A percentile compares a stretch with the other conserved stretches of the same genome.
Conservation (phyloP, 2,797 vertebrate species). For the Xenentodon cancila region DNA sequence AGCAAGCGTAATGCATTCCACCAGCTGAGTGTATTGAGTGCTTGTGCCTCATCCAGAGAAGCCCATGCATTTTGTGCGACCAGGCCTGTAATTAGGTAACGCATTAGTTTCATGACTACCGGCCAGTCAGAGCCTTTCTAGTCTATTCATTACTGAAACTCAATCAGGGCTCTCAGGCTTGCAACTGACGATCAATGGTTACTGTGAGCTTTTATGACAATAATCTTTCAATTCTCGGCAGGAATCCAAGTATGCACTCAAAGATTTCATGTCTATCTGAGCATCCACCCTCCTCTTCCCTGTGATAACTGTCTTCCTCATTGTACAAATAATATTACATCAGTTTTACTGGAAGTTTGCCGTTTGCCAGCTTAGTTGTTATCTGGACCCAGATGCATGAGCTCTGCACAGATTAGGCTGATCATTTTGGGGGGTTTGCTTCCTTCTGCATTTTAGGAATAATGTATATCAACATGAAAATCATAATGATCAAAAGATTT, state of each 20-base stretch:
- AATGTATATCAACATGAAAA: slow-evolving; percentile 17
- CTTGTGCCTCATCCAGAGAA: slow-evolving; percentile 11
- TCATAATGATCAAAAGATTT: slow-evolving; percentile 22
- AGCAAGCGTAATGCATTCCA: slow-evolving; percentile 17
- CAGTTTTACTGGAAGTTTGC: slow-evolving; percentile 64
- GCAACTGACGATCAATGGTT: slow-evolving; percentile 51
- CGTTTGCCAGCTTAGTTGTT: slow-evolving; percentile 36
- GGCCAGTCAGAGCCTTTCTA: slow-evolving; percentile 18
- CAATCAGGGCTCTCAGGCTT: slow-evolving; percentile 46
- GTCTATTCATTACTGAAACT: slow-evolving; percentile 55
- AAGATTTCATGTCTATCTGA: slow-evolving; percentile 27
- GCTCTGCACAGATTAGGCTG: slow-evolving; percentile 42
- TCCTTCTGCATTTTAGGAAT: slow-evolving; percentile 9
- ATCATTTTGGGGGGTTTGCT: slow-evolving; percentile 29
- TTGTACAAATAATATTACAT: slow-evolving; percentile 36
- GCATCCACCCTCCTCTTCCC: slow-evolving; percentile 12
- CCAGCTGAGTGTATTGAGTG: neutral
- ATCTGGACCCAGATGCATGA: slow-evolving; percentile 32
- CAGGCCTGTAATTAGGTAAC: slow-evolving; percentile 20
- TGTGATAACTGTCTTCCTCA: neutral
- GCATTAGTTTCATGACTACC: slow-evolving; percentile 35
- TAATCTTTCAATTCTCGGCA: slow-evolving; percentile 65
- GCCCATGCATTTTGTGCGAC: slow-evolving; percentile 14
- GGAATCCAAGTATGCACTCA: slow-evolving; percentile 64
- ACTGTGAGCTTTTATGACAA: slow-evolving; percentile 71